Evolutionary conservation across 2,797 vertebrate genomes (phyloP).

Genomic region (Coregonus suidteri): DNA sequence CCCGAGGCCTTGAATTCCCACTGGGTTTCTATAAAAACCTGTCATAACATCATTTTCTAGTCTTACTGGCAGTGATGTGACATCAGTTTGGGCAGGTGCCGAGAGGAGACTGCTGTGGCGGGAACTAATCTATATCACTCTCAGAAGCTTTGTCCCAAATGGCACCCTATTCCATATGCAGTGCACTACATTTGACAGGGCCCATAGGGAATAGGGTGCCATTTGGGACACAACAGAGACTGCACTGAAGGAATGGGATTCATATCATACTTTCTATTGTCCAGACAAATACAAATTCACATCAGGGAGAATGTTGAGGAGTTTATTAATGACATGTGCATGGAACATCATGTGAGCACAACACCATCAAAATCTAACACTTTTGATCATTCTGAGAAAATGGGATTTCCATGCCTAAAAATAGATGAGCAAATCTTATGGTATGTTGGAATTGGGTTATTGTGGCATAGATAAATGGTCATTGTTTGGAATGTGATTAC

Average conservation of each 20-base stretch:
- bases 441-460: conserved; percentile 65
- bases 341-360: conserved; percentile 54
- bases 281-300: neutral
- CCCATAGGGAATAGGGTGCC: neutral
- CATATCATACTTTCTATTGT: neutral
- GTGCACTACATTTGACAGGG: neutral
- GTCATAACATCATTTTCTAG: conserved; percentile 68
- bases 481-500: conserved; percentile 77
- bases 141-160: neutral
- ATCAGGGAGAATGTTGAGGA: neutral
- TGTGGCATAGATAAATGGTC: conserved; percentile 72
- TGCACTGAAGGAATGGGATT: neutral
- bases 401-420: conserved; percentile 71
- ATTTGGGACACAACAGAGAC: neutral
- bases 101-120: conserved; percentile 41
- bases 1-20: conserved; percentile 62
- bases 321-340: conserved; percentile 35
- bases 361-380: conserved; percentile 67
- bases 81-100: conserved; percentile 69
- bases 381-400: conserved; percentile 65
- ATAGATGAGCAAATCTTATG: conserved; percentile 58
- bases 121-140: conserved; percentile 39
- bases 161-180: neutral
- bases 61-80: conserved; percentile 74
- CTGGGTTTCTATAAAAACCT: conserved; percentile 70